phyloP scores from a whole-genome alignment of 2,888 invertebrate genomes.

The Oscheius sp. region DNA sequence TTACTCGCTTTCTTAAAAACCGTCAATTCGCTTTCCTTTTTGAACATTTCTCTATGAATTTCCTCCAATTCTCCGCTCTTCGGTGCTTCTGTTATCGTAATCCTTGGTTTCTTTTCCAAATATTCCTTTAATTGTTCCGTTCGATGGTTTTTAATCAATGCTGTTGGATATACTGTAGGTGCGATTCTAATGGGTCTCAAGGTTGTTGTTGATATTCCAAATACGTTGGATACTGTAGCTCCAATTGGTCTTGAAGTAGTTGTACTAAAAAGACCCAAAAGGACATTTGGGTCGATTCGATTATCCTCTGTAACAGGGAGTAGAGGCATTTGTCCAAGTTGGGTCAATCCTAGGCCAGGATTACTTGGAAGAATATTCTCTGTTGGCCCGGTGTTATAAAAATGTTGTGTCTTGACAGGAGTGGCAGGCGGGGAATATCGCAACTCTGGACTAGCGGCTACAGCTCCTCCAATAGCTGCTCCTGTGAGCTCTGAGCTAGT shows the following conservation, averaged over 20 bases:
- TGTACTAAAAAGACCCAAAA: conserved; percentile 11
- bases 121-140: conserved; percentile 15
- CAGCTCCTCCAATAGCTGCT: neutral
- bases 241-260: neutral
- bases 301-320: too few relatives aligned
- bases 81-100: neutral
- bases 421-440: conserved; percentile 36
- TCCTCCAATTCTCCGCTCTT: neutral
- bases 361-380: conserved; percentile 3
- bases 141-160: conserved; percentile 22
- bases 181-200: conserved; percentile 13
- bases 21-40: conserved; percentile 29
- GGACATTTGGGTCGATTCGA: conserved; percentile 15
- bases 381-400: conserved; percentile 43
- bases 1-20: conserved; percentile 43
- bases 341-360: too few relatives aligned
- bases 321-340: too few relatives aligned
- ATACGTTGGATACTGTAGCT: conserved; percentile 25
- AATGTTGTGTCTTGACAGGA: conserved; percentile 36
- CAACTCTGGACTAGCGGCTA: conserved; percentile 25
- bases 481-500: neutral
- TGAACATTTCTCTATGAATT: conserved; percentile 53
- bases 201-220: conserved; percentile 33
- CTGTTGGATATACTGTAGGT: conserved; percentile 45
- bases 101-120: neutral